Evolutionary conservation across 2,888 invertebrate genomes (phyloP).

Genomic region (Pocota personata): DNA sequence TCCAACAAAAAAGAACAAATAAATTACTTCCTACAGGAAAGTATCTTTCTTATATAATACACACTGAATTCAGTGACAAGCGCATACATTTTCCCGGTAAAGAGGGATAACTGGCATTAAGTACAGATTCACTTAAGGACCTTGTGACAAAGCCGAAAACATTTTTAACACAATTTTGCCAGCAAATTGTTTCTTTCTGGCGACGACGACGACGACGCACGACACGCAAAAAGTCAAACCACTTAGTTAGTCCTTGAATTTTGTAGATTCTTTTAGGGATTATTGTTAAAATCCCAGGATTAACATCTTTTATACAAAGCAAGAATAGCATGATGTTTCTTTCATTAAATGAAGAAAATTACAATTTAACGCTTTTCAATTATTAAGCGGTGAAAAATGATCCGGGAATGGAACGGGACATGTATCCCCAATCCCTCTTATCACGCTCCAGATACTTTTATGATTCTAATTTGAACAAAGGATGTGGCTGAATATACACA

Average conservation of each 20-base stretch:
- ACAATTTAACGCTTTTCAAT: neutral
- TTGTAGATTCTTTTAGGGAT: slow-evolving; percentile 17
- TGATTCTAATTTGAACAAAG: neutral
- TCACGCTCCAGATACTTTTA: neutral
- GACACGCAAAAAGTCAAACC: slow-evolving; percentile 11
- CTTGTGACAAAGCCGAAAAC: slow-evolving; percentile 12
- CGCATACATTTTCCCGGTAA: neutral
- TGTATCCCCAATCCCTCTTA: neutral
- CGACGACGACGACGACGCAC: no score
- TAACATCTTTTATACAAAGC: slow-evolving; percentile 25
- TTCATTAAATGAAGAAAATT: neutral
- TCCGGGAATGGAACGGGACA: no score
- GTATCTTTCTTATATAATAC: neutral
- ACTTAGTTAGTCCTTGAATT: slow-evolving; percentile 7
- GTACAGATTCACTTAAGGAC: slow-evolving; percentile 40
- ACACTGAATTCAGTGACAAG: neutral
- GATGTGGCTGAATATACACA: neutral
- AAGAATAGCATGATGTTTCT: neutral
- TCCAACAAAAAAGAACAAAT: neutral
- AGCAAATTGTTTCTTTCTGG: neutral
- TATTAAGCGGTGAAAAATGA: neutral
- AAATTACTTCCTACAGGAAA: neutral
- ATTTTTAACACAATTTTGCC: slow-evolving; percentile 20
- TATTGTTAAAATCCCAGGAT: slow-evolving; percentile 29
- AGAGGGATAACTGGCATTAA: slow-evolving; percentile 17